Percentiles rank a stretch among this genome's conserved stretches.
Conservation (phyloP, 2,113 vertebrate species). For the Dolichallabes microphthalmus region DNA sequence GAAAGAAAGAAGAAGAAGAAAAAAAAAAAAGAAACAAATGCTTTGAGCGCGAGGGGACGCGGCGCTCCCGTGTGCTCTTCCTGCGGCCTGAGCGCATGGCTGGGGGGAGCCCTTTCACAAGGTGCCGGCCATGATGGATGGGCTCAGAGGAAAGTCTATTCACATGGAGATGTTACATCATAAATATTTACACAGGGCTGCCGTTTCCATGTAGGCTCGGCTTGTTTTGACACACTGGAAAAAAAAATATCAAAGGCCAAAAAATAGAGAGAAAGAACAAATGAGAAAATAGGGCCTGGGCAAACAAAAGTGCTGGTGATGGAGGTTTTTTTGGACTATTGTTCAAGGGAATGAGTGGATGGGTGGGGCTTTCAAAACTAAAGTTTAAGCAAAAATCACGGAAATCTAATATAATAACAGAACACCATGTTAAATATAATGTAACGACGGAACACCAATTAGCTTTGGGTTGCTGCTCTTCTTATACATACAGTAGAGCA, state of each 20-base stretch:
- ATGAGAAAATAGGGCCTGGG: constrained; percentile 51
- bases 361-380: constrained; percentile 8
- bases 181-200: constrained; percentile 97
- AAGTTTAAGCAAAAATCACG: constrained; percentile 16
- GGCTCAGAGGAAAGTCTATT: constrained; percentile 81
- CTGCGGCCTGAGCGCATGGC: constrained; percentile 72
- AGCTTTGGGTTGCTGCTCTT: constrained; percentile 1
- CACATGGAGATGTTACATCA: constrained; percentile 89
- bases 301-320: constrained; percentile 49
- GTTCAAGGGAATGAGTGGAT: neutral
- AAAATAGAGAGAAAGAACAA: constrained; percentile 56
- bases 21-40: constrained; percentile 79
- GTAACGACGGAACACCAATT: neutral
- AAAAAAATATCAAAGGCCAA: constrained; percentile 67
- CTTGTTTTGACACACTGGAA: constrained; percentile 78
- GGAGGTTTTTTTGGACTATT: constrained; percentile 9
- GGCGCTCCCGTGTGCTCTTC: constrained; percentile 84
- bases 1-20: constrained; percentile 60
- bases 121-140: constrained; percentile 94
- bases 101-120: constrained; percentile 76
- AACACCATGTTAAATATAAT: constrained; percentile 10
- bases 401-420: constrained; percentile 13
- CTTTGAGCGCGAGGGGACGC: constrained; percentile 86
- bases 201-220: constrained; percentile 80
- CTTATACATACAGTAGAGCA: neutral